Conservation (phyloP, 2,797 vertebrate genomes). For the Scarus forsteni region DNA sequence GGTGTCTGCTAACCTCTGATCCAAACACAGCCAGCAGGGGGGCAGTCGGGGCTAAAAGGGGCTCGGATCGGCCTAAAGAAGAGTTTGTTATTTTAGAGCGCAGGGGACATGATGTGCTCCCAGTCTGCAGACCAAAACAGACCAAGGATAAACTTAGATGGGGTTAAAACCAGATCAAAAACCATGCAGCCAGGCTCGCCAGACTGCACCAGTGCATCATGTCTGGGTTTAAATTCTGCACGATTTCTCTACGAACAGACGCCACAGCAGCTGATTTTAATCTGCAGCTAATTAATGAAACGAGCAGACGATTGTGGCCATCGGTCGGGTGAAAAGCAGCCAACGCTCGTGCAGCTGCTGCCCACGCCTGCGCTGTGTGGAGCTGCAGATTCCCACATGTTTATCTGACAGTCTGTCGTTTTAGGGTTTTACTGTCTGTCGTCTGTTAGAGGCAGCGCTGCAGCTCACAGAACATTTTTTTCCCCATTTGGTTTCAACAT, state of each 20-base stretch:
- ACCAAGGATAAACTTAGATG: not conserved
- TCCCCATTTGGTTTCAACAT: not conserved
- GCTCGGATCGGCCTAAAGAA: not conserved
- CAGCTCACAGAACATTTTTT: not conserved
- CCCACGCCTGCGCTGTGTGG: not conserved
- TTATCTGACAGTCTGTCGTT: not conserved
- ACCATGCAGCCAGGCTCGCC: not conserved
- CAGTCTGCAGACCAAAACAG: not conserved
- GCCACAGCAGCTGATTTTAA: slow-evolving; percentile 46
- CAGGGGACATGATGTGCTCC: slow-evolving; percentile 19
- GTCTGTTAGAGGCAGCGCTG: no score
- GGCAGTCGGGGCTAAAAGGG: not conserved
- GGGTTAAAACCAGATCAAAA: not conserved
- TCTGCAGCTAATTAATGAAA: slow-evolving; percentile 33
- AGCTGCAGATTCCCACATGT: not conserved
- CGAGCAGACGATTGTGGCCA: slow-evolving; percentile 7
- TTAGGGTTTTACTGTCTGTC: not conserved
- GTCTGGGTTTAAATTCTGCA: slow-evolving; percentile 7
- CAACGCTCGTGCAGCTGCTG: slow-evolving; percentile 15
- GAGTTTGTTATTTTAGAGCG: slow-evolving; percentile 10
- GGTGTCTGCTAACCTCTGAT: slow-evolving; percentile 74
- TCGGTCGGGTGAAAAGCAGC: not conserved
- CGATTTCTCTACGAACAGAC: slow-evolving; percentile 11
- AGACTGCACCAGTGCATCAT: not conserved
- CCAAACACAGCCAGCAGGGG: slow-evolving; percentile 26